Conservation (phyloP, 64 coral and sea anemone species). For the Stichodactyla helianthus region DNA sequence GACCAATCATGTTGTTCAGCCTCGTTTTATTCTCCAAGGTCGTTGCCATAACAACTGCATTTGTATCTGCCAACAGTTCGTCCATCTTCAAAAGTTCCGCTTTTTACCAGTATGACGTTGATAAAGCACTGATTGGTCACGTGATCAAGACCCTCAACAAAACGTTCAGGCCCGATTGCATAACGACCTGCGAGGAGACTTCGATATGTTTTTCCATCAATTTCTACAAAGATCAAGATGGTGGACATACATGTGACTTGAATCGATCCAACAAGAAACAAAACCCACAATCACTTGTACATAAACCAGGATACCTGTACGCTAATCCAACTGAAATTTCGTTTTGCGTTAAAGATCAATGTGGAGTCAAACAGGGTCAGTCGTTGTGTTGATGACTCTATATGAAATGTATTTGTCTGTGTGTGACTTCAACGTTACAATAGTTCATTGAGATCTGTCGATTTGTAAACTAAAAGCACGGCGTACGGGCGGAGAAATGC, state of each 20-base stretch:
- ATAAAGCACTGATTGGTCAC: background rate
- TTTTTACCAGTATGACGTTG: background rate
- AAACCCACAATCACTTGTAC: background rate
- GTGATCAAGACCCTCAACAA: background rate
- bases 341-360: background rate
- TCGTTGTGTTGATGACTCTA: background rate
- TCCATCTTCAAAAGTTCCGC: background rate
- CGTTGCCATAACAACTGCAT: background rate
- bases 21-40: background rate
- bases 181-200: background rate
- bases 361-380: background rate
- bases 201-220: background rate
- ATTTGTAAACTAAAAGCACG: too few relatives aligned
- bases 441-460: too few relatives aligned
- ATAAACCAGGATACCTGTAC: background rate
- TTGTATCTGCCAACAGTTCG: background rate
- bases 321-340: background rate
- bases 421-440: too few relatives aligned
- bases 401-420: too few relatives aligned
- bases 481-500: too few relatives aligned
- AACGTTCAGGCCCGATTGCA: background rate
- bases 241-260: background rate
- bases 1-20: background rate
- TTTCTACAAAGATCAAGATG: background rate
- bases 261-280: background rate